Evolutionary conservation across 2,113 vertebrate genomes (phyloP).

Genomic region (Erinaceus europaeus): DNA sequence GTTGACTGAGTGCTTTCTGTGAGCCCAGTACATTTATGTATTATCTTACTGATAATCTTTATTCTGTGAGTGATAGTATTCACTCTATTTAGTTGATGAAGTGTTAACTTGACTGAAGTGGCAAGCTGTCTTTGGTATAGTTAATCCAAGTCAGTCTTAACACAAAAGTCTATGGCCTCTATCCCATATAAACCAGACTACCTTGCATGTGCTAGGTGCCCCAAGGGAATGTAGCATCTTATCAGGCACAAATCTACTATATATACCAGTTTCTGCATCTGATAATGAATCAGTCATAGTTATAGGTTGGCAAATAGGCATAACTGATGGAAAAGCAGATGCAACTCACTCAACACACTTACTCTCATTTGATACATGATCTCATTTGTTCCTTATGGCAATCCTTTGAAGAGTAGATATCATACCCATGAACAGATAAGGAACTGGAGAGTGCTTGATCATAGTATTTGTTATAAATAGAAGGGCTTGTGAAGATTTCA

Average conservation of each 20-base stretch:
- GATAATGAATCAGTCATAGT: too few relatives aligned
- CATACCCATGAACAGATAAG: neutral
- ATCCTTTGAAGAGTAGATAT: neutral
- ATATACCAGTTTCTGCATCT: neutral
- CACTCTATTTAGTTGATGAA: neutral
- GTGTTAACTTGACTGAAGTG: constrained; percentile 21
- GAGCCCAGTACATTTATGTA: neutral
- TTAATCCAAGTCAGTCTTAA: constrained; percentile 2
- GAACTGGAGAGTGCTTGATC: neutral
- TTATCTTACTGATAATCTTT: neutral
- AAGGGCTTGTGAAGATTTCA: neutral
- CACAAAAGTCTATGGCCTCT: neutral
- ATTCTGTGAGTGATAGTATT: neutral
- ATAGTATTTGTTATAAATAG: neutral
- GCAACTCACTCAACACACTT: neutral
- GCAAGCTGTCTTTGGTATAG: neutral
- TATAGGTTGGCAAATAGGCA: neutral
- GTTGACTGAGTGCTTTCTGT: neutral
- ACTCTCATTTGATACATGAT: neutral
- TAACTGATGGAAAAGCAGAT: neutral
- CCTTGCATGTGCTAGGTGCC: neutral
- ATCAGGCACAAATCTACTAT: neutral
- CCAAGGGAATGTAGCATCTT: neutral
- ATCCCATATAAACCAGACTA: neutral
- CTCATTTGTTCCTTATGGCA: neutral